These are phyloP conservation scores for Chelmon rostratus DNA, from an alignment of 2,797 vertebrate species.

Conservation along the genomic window DNA sequence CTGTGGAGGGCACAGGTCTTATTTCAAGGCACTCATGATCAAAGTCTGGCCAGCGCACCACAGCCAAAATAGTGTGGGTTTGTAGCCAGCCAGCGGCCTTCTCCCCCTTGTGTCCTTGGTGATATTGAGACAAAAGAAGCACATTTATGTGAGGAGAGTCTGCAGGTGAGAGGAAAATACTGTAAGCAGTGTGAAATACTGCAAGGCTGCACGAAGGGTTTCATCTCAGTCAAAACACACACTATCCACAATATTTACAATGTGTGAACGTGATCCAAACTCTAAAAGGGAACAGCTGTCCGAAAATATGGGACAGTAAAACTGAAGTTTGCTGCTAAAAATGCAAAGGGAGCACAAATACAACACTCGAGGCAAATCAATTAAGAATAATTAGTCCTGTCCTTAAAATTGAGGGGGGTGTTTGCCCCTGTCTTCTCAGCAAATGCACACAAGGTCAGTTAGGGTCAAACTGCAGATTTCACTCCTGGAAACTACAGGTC, in stretches of 20 bases:
- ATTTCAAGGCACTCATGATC: conserved; percentile 36
- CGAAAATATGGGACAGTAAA: conserved; percentile 2
- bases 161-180: conserved; percentile 23
- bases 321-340: conserved; percentile 5
- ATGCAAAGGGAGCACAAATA: not conserved
- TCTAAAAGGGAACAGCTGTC: conserved; percentile 9
- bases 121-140: conserved; percentile 38
- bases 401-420: not conserved
- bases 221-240: conserved; percentile 17
- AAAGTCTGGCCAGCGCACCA: conserved; percentile 27
- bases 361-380: not conserved
- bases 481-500: not conserved
- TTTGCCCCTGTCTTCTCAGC: not conserved
- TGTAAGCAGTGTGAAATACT: conserved; percentile 10
- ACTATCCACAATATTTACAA: conserved; percentile 8
- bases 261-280: not conserved
- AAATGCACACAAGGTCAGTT: not conserved
- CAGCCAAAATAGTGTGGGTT: not conserved
- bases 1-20: conserved; percentile 48
- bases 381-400: conserved; percentile 6
- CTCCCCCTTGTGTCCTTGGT: not conserved
- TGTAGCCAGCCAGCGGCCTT: not conserved
- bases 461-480: not conserved
- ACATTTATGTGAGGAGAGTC: conserved; percentile 16
- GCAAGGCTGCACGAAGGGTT: conserved; percentile 11